Conservation (phyloP, 2,113 vertebrate species). For the Chaetodon auriga region DNA sequence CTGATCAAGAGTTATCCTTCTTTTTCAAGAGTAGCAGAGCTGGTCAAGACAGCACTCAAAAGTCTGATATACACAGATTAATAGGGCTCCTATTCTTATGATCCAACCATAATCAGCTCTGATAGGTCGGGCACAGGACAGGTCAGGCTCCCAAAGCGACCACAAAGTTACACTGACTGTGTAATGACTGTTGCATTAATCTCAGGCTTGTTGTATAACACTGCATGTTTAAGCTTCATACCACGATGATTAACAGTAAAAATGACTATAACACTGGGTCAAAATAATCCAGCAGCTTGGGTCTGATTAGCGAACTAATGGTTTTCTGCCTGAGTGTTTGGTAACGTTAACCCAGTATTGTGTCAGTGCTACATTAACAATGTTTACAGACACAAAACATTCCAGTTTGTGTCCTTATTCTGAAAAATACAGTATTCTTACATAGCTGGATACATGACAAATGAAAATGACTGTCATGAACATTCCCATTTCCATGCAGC, state of each 20-base stretch:
- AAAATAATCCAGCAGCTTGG: too few relatives aligned
- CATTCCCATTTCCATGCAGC: too few relatives aligned
- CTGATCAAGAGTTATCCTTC: slow-evolving; percentile 36
- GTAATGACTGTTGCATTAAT: not conserved
- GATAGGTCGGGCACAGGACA: not conserved
- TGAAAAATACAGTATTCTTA: too few relatives aligned
- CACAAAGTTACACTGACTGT: not conserved
- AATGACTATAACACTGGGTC: not conserved
- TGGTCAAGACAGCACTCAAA: slow-evolving; percentile 30
- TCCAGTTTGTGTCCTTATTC: too few relatives aligned
- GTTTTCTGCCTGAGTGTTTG: too few relatives aligned
- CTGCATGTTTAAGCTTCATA: not conserved
- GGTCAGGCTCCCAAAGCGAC: too few relatives aligned
- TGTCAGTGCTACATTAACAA: too few relatives aligned
- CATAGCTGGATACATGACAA: too few relatives aligned
- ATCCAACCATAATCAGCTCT: not conserved
- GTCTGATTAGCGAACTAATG: too few relatives aligned
- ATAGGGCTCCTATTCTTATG: not conserved
- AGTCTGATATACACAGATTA: slow-evolving; percentile 19
- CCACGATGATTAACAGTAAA: not conserved
- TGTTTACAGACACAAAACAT: too few relatives aligned
- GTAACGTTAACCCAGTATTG: too few relatives aligned
- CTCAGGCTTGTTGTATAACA: not conserved
- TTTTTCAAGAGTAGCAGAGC: slow-evolving; percentile 16
- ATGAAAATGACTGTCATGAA: too few relatives aligned